Evolutionary conservation across 2,113 vertebrate species (phyloP).

Genomic region (Brevimyrus niger): DNA sequence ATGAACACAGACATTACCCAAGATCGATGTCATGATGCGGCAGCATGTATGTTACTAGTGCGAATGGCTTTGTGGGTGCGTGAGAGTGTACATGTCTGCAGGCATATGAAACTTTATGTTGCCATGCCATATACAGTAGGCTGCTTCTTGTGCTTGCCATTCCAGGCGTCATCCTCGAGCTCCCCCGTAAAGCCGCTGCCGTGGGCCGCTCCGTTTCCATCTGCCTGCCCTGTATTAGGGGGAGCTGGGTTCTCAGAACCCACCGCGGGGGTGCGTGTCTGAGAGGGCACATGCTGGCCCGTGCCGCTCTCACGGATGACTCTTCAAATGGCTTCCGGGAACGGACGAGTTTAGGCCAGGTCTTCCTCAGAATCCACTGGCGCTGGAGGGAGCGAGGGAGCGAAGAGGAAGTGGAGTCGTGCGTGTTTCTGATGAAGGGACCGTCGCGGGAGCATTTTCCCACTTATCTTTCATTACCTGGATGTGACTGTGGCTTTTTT

Average conservation of each 20-base stretch:
- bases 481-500: background rate
- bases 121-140: background rate
- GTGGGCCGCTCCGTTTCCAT: background rate
- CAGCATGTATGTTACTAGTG: background rate
- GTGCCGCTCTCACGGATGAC: background rate
- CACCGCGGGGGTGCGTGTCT: background rate
- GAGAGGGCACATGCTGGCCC: background rate
- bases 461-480: background rate
- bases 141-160: background rate
- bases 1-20: background rate
- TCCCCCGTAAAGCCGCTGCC: background rate
- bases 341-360: background rate
- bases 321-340: slow-evolving; percentile 21
- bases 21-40: background rate
- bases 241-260: background rate
- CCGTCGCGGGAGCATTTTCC: background rate
- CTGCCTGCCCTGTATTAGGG: background rate
- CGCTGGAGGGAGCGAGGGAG: background rate
- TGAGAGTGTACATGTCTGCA: background rate
- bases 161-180: background rate
- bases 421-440: background rate
- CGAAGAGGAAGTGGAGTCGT: background rate
- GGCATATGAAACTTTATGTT: background rate
- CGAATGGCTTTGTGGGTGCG: background rate
- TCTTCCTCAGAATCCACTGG: slow-evolving; percentile 20